These are phyloP conservation scores for Lepus americanus DNA, from an alignment of 2,113 vertebrate genomes.

Conservation along the genomic window DNA sequence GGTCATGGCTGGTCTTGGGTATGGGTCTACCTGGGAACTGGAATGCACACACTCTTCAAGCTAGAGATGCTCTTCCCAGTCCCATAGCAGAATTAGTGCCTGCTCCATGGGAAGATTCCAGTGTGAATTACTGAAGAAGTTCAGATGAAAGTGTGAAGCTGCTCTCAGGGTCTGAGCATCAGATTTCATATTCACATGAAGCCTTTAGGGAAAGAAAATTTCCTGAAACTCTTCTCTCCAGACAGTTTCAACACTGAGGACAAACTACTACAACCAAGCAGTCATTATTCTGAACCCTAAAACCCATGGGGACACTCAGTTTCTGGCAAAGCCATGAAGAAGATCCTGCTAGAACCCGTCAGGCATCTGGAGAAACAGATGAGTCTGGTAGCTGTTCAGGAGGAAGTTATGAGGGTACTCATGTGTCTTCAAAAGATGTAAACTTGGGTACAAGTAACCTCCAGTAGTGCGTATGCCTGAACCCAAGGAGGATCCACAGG, in stretches of 20 bases:
- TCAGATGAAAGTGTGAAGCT: conserved; percentile 93
- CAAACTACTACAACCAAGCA: conserved; percentile 54
- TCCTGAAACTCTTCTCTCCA: conserved; percentile 86
- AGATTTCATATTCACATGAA: conserved; percentile 96
- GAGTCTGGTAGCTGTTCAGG: conserved; percentile 84
- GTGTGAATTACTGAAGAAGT: conserved; percentile 92
- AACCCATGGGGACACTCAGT: conserved; percentile 11
- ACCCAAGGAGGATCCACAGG: conserved; percentile 87
- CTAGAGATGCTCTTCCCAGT: not conserved
- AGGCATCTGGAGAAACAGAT: conserved; percentile 82
- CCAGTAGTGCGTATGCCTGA: conserved; percentile 91
- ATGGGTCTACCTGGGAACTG: conserved; percentile 44
- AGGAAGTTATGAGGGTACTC: conserved; percentile 94
- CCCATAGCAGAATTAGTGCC: conserved; percentile 72
- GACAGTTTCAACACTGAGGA: conserved; percentile 66
- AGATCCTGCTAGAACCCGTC: conserved; percentile 82
- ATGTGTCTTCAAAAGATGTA: conserved; percentile 94
- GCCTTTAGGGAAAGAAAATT: conserved; percentile 91
- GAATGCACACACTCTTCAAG: conserved; percentile 12
- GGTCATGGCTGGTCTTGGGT: conserved; percentile 87
- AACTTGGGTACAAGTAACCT: conserved; percentile 94
- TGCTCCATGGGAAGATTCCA: conserved; percentile 85
- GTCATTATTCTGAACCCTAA: not conserved
- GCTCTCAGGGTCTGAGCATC: conserved; percentile 92
- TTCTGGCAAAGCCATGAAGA: conserved; percentile 82